These are phyloP conservation scores for Vespertilio murinus DNA, from an alignment of 2,797 vertebrate species.

Conservation along the genomic window DNA sequence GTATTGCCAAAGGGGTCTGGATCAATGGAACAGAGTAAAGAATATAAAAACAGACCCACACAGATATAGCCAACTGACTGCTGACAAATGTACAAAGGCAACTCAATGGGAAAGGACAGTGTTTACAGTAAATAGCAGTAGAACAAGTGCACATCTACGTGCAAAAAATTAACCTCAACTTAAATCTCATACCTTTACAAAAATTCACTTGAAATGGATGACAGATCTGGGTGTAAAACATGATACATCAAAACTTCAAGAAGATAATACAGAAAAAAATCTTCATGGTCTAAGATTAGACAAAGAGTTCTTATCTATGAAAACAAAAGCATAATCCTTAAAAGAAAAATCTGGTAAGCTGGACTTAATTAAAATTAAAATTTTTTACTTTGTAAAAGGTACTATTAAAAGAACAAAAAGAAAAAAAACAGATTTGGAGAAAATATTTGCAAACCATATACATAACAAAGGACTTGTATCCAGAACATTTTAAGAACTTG, in stretches of 20 bases:
- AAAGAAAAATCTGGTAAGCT: background rate
- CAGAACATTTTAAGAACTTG: slow-evolving; percentile 11
- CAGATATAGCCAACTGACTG: background rate
- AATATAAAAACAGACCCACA: background rate
- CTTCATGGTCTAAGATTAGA: background rate
- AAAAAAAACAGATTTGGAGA: background rate
- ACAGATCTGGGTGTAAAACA: background rate
- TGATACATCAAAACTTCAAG: background rate
- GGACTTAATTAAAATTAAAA: slow-evolving; percentile 4
- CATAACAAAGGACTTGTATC: background rate
- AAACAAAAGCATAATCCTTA: background rate
- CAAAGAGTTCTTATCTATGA: background rate
- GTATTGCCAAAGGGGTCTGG: background rate
- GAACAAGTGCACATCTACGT: background rate
- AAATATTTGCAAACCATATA: background rate
- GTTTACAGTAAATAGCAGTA: background rate
- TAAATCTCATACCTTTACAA: background rate
- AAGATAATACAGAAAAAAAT: background rate
- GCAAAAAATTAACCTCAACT: background rate
- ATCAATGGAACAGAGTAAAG: background rate
- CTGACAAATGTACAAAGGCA: background rate
- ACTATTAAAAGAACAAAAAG: background rate
- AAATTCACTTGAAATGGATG: background rate
- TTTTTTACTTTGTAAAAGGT: slow-evolving; percentile 8
- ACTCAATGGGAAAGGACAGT: background rate